Conservation (phyloP, 2,888 invertebrate species). For the Troides aeacus region DNA sequence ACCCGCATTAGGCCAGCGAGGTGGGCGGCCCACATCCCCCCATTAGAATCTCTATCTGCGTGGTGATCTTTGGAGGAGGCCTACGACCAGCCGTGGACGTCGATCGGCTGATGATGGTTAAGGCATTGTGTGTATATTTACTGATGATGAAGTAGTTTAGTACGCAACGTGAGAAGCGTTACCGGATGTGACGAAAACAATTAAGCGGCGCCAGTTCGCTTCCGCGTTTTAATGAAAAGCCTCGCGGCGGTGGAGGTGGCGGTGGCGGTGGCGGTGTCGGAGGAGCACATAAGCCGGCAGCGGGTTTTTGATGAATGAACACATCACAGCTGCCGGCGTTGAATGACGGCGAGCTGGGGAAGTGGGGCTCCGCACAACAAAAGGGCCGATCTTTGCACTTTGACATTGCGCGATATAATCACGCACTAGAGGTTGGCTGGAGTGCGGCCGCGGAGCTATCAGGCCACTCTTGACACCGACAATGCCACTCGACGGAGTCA, state of each 20-base stretch:
- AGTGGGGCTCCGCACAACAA: constrained; percentile 44
- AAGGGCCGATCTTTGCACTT: constrained; percentile 76
- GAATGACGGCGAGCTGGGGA: constrained; percentile 52
- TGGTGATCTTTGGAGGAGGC: too few species aligned
- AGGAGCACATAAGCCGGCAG: constrained; percentile 47
- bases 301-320: constrained; percentile 71
- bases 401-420: constrained; percentile 79
- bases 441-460: constrained; percentile 50
- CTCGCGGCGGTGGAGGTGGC: constrained; percentile 19
- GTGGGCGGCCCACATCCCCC: too few species aligned
- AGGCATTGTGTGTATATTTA: too few species aligned
- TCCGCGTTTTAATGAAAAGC: constrained; percentile 31
- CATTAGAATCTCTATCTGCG: too few species aligned
- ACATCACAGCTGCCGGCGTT: constrained; percentile 57
- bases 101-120: too few species aligned
- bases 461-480: constrained; percentile 67
- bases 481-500: constrained; percentile 65
- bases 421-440: constrained; percentile 59
- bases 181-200: background rate
- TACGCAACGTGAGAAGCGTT: too few species aligned
- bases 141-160: too few species aligned
- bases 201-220: constrained; percentile 1
- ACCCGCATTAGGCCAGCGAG: too few species aligned
- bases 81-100: too few species aligned
- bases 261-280: constrained; percentile 6